phyloP scores from a whole-genome alignment of 2,113 vertebrate genomes.

The Gallinago media region DNA sequence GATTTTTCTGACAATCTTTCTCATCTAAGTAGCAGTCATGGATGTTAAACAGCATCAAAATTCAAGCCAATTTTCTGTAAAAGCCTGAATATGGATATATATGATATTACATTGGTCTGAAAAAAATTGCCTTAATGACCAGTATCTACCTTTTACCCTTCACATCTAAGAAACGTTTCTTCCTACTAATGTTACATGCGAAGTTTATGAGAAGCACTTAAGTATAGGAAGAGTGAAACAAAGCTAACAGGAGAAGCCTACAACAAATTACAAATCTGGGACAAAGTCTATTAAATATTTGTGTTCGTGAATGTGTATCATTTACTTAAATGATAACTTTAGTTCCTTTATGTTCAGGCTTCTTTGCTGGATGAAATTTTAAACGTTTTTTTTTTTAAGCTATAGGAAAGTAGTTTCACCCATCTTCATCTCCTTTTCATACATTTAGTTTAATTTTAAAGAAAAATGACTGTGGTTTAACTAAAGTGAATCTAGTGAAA shows the following conservation, averaged over 20 bases:
- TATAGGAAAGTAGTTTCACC: not conserved
- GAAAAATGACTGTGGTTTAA: not conserved
- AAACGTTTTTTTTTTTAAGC: not conserved
- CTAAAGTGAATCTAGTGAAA: not conserved
- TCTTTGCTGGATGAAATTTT: not conserved
- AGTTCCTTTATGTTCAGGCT: not conserved
- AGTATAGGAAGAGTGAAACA: not conserved
- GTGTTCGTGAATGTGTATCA: not conserved
- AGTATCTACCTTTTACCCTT: not conserved
- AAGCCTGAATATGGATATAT: not conserved
- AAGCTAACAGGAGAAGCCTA: not conserved
- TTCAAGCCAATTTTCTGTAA: not conserved
- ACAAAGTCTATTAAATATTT: not conserved
- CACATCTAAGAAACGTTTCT: not conserved
- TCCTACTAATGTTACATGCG: not conserved
- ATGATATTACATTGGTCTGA: not conserved
- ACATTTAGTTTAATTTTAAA: not conserved
- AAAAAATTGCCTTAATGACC: not conserved
- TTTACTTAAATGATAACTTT: not conserved
- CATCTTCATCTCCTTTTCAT: accelerated
- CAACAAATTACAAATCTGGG: not conserved
- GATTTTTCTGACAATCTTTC: not conserved
- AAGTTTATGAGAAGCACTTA: not conserved
- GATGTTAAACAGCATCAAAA: not conserved
- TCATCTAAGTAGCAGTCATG: not conserved